These are phyloP conservation scores for Hemibagrus wyckioides DNA, from an alignment of 2,113 vertebrate genomes.

Conservation along the genomic window DNA sequence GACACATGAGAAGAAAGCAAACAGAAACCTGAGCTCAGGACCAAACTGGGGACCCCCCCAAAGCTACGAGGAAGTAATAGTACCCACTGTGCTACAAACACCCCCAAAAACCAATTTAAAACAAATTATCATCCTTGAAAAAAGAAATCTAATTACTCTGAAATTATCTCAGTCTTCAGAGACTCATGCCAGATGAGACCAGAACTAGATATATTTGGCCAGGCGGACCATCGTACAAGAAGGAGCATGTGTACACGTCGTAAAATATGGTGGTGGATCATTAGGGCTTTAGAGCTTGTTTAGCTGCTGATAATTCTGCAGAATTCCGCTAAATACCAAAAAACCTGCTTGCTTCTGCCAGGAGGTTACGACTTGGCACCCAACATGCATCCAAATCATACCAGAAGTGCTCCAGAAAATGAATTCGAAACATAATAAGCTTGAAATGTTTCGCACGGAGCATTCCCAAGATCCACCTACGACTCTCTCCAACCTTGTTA, in stretches of 20 bases:
- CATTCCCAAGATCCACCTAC: not conserved
- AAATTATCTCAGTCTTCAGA: not conserved
- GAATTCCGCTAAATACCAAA: not conserved
- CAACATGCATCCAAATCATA: not conserved
- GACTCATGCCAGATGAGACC: not conserved
- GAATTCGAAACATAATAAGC: not conserved
- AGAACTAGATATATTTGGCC: conserved; percentile 2
- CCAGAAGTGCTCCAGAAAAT: not conserved
- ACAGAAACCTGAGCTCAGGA: conserved; percentile 7
- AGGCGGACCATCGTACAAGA: not conserved
- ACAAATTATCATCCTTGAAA: not conserved
- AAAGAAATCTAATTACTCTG: not conserved
- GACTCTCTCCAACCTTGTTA: not conserved
- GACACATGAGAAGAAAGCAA: not conserved
- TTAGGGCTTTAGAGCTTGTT: not conserved
- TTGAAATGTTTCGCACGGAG: not conserved
- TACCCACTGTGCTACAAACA: not conserved
- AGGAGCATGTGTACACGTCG: not conserved
- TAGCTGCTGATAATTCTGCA: not conserved
- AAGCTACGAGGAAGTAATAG: not conserved
- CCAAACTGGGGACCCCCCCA: not conserved
- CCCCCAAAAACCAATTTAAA: conserved; percentile 6
- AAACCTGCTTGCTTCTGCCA: not conserved
- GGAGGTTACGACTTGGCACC: not conserved
- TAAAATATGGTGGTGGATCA: not conserved